A percentile compares a stretch with the other conserved stretches of the same genome.
Conservation (phyloP, 2,113 vertebrate species). For the Silurus meridionalis region DNA sequence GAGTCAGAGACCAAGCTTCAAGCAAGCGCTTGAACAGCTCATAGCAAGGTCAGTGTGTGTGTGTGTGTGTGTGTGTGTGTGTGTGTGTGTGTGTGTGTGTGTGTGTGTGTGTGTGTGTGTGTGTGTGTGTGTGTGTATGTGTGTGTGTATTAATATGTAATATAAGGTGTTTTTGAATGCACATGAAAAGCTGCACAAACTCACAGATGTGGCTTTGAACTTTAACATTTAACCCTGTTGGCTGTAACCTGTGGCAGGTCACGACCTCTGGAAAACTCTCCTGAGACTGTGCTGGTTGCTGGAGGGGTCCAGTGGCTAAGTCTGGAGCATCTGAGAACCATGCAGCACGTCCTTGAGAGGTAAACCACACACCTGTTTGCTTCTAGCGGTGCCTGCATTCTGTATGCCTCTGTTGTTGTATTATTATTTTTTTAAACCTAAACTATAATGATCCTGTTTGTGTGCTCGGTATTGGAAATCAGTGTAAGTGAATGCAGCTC, state of each 20-base stretch:
- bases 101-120: too few relatives aligned
- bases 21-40: constrained; percentile 82
- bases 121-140: background rate
- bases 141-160: background rate
- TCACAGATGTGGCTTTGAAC: constrained; percentile 25
- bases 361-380: constrained; percentile 52
- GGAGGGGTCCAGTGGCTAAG: constrained; percentile 97
- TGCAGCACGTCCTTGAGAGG: constrained; percentile 85
- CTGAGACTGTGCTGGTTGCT: constrained; percentile 84
- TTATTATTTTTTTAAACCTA: background rate
- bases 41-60: constrained; percentile 78
- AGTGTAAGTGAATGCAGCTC: background rate
- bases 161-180: background rate
- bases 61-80: background rate
- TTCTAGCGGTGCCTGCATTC: background rate
- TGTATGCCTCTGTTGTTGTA: background rate
- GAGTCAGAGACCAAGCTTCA: constrained; percentile 82
- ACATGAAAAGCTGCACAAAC: background rate
- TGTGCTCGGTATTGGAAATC: background rate
- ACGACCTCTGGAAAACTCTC: constrained; percentile 82
- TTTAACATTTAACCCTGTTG: constrained; percentile 57
- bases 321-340: constrained; percentile 83
- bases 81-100: background rate
- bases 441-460: background rate
- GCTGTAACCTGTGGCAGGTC: constrained; percentile 76